phyloP scores from a whole-genome alignment of 2,113 vertebrate species.

The Cochlearius cochlearius region DNA sequence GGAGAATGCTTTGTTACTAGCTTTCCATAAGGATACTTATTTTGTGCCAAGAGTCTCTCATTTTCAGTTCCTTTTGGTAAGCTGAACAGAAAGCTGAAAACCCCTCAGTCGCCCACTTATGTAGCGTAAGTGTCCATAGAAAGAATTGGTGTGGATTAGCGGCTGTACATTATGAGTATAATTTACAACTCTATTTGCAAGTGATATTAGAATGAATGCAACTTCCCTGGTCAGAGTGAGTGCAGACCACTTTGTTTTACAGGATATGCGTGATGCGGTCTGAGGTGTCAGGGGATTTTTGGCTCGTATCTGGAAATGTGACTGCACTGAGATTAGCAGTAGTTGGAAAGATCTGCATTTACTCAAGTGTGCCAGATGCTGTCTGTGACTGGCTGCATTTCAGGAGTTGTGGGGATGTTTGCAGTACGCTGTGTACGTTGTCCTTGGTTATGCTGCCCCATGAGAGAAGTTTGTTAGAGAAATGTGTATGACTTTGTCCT shows the following conservation, averaged over 20 bases:
- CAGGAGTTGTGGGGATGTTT: not conserved
- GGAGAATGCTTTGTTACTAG: not conserved
- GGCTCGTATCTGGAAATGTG: not conserved
- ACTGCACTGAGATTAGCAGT: not conserved
- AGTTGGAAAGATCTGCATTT: not conserved
- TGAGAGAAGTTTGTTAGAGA: not conserved
- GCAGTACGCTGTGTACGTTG: accelerated
- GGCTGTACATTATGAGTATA: not conserved
- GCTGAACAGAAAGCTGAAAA: not conserved
- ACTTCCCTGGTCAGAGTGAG: not conserved
- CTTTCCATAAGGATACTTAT: not conserved
- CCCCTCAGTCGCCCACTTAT: accelerated
- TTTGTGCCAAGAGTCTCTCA: not conserved
- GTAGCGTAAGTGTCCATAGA: not conserved
- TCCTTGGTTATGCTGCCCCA: not conserved
- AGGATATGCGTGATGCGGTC: not conserved
- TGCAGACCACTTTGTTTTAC: not conserved
- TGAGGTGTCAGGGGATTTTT: not conserved
- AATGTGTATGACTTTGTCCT: not conserved
- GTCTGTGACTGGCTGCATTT: not conserved
- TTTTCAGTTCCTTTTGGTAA: not conserved
- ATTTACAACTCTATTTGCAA: not conserved
- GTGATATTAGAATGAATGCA: not conserved
- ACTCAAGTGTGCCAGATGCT: not conserved
- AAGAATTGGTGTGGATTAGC: not conserved